Evolutionary conservation across 2,888 invertebrate genomes (phyloP).

Genomic region (Alloplasta piceator): DNA sequence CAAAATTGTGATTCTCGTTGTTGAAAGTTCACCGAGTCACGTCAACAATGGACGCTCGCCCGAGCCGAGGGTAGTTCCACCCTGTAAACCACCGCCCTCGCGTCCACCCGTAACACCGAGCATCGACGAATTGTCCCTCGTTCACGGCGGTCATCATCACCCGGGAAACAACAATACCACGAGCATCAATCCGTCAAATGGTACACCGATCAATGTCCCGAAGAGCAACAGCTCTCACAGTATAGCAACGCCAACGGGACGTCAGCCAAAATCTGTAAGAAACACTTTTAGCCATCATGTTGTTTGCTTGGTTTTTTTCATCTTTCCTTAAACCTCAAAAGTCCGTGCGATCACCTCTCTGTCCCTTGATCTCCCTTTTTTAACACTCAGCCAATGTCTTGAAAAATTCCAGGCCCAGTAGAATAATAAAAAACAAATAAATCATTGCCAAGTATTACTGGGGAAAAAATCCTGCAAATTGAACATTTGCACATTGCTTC

Average conservation of each 20-base stretch:
- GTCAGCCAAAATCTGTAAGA: conserved; percentile 80
- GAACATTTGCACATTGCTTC: too few relatives aligned
- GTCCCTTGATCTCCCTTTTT: background rate
- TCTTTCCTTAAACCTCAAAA: background rate
- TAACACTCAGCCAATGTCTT: background rate
- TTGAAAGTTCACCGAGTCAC: conserved; percentile 73
- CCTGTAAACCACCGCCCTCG: conserved; percentile 81
- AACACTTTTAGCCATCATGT: background rate
- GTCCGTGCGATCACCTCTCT: background rate
- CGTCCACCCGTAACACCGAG: conserved; percentile 80
- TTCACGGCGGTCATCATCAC: conserved; percentile 46
- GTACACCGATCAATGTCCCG: conserved; percentile 77
- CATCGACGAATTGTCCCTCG: conserved; percentile 73
- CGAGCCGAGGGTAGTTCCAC: conserved; percentile 79
- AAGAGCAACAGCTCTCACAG: conserved; percentile 80
- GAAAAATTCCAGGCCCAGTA: conserved; percentile 1
- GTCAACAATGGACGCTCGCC: conserved; percentile 78
- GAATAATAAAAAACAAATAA: conserved; percentile 32
- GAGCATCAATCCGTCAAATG: conserved; percentile 71
- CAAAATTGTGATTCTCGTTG: conserved; percentile 24
- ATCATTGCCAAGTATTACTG: conserved; percentile 2
- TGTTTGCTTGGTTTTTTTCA: background rate
- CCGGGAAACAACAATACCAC: conserved; percentile 68
- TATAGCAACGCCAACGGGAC: conserved; percentile 79
- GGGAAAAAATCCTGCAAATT: too few relatives aligned